A percentile compares a stretch with the other conserved stretches of the same genome.
Evolutionary conservation across 2,888 invertebrate species (phyloP).

Genomic region (Didymodactylos carnosus): DNA sequence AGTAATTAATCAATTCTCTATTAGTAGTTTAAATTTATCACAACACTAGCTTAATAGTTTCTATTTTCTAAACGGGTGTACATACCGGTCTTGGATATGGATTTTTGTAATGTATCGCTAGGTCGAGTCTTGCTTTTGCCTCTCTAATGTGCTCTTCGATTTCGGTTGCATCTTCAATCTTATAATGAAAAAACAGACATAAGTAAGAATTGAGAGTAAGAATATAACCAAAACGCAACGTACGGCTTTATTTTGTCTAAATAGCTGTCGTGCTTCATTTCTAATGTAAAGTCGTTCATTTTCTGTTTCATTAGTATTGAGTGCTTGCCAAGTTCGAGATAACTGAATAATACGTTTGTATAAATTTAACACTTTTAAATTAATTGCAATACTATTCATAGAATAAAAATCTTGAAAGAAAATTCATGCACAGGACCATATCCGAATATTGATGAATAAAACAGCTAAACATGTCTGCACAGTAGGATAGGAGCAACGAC

Average conservation of each 20-base stretch:
- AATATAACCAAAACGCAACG: background rate
- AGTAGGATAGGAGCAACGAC: no score
- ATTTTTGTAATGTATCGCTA: background rate
- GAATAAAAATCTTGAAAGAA: no score
- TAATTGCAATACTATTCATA: no score
- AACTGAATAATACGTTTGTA: background rate
- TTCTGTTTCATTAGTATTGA: background rate
- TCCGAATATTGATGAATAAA: no score
- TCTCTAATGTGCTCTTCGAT: background rate
- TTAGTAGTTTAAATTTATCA: no score
- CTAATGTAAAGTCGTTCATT: background rate
- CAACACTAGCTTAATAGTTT: no score
- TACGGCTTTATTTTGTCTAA: background rate
- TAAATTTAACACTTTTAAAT: background rate
- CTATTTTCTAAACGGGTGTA: background rate
- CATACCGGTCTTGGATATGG: background rate
- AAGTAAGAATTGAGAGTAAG: background rate
- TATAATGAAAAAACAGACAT: no score
- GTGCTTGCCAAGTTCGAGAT: background rate
- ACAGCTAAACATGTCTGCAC: no score
- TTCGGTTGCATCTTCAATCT: background rate
- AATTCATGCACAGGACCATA: no score
- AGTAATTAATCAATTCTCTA: no score
- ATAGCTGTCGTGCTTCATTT: background rate
- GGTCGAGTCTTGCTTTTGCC: background rate